These are phyloP conservation scores for Martes martes DNA, from an alignment of 2,113 vertebrate genomes.

Conservation along the genomic window DNA sequence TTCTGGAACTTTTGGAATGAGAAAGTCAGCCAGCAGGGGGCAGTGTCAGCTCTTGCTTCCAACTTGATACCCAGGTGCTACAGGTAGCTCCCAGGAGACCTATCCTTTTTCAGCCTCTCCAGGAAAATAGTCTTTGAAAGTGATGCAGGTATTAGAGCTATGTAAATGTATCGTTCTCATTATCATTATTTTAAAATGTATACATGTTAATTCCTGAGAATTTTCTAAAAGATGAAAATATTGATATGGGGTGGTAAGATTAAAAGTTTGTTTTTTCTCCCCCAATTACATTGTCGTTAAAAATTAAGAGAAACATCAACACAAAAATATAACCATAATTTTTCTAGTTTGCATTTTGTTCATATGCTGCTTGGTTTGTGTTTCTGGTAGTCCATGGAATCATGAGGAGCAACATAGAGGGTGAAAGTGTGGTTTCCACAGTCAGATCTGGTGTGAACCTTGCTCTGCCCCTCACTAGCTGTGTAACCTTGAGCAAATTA, in stretches of 20 bases:
- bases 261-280: neutral
- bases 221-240: neutral
- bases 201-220: neutral
- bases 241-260: neutral
- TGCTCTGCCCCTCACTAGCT: neutral
- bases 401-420: neutral
- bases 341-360: neutral
- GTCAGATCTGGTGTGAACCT: neutral
- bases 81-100: neutral
- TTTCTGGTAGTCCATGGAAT: neutral
- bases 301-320: neutral
- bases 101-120: neutral
- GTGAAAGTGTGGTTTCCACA: neutral
- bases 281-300: neutral
- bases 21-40: conserved; percentile 64
- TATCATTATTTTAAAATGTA: neutral
- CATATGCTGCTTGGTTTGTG: neutral
- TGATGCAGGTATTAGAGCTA: neutral
- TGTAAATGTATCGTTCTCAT: neutral
- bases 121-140: neutral
- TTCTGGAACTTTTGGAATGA: neutral
- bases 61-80: neutral
- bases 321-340: neutral
- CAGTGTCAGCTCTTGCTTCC: conserved; percentile 54
- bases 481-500: neutral